Conservation (phyloP, 2,113 vertebrate species). For the Nyctereutes procyonoides region DNA sequence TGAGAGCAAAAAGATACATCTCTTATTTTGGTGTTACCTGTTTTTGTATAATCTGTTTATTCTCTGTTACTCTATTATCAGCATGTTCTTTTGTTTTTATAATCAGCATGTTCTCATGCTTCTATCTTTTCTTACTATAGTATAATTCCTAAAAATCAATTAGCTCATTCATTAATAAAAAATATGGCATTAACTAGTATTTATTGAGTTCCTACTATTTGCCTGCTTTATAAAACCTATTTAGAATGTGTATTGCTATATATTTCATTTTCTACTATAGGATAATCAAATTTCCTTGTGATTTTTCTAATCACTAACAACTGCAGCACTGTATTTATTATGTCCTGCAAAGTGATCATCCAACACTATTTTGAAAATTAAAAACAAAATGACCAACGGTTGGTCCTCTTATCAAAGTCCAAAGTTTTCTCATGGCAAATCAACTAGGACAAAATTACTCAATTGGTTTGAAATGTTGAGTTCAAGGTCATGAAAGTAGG, state of each 20-base stretch:
- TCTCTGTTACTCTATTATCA: background rate
- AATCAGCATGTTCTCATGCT: background rate
- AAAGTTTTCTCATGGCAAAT: constrained; percentile 56
- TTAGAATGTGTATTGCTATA: background rate
- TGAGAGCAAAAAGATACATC: background rate
- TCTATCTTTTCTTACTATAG: constrained; percentile 3
- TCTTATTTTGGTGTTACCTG: background rate
- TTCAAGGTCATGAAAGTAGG: constrained; percentile 46
- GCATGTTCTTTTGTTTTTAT: background rate
- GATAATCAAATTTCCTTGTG: constrained; percentile 4
- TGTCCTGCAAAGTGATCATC: background rate
- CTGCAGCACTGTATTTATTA: background rate
- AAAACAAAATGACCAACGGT: constrained; percentile 55
- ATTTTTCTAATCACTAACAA: background rate
- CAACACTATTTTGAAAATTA: constrained; percentile 38
- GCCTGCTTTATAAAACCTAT: background rate
- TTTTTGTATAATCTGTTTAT: background rate
- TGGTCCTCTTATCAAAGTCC: constrained; percentile 64
- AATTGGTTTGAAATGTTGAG: constrained; percentile 48
- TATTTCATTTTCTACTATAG: background rate
- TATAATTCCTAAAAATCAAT: background rate
- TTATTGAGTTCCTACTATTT: background rate
- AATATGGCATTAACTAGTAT: background rate
- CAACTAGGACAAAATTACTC: constrained; percentile 65
- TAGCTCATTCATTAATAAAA: constrained; percentile 23